These are phyloP conservation scores for Arctia plantaginis DNA, from an alignment of 2,888 invertebrate species.

Conservation along the genomic window DNA sequence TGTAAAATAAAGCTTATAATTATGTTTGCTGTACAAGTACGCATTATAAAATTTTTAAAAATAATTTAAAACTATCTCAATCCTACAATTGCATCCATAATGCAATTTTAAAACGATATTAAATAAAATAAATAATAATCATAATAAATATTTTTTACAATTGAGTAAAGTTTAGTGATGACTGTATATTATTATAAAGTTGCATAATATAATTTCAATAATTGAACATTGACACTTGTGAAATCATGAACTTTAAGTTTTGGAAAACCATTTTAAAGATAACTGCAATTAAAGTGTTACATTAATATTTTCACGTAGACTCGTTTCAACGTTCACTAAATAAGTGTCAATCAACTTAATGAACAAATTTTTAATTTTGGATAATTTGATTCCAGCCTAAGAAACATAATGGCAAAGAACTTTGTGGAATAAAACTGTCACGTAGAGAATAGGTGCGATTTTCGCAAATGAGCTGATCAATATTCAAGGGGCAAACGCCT, in stretches of 20 bases:
- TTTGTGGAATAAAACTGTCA: slow-evolving; percentile 76
- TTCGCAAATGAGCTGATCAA: slow-evolving; percentile 83
- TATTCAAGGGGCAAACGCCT: slow-evolving; percentile 82
- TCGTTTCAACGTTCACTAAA: slow-evolving; percentile 40
- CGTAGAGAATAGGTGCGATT: slow-evolving; percentile 84
- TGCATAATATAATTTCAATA: no score
- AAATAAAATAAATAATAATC: no score
- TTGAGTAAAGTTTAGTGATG: no score
- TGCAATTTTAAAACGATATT: no score
- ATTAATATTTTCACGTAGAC: slow-evolving; percentile 33
- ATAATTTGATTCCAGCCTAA: slow-evolving; percentile 59
- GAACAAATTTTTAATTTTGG: slow-evolving; percentile 65
- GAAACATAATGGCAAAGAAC: slow-evolving; percentile 57
- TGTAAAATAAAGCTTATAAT: no score
- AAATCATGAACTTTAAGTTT: slow-evolving; percentile 30
- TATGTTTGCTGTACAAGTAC: no score
- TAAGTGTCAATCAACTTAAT: slow-evolving; percentile 50
- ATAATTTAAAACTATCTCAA: no score
- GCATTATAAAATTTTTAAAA: no score
- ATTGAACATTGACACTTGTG: slow-evolving; percentile 35
- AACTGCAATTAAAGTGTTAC: slow-evolving; percentile 24
- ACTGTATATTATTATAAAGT: no score
- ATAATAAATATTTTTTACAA: no score
- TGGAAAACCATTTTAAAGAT: slow-evolving; percentile 23
- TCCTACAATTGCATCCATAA: no score